Percentiles rank a stretch among this genome's conserved stretches.
These are phyloP conservation scores for Ichneumon xanthorius DNA, from an alignment of 2,888 invertebrate genomes.

Conservation along the genomic window DNA sequence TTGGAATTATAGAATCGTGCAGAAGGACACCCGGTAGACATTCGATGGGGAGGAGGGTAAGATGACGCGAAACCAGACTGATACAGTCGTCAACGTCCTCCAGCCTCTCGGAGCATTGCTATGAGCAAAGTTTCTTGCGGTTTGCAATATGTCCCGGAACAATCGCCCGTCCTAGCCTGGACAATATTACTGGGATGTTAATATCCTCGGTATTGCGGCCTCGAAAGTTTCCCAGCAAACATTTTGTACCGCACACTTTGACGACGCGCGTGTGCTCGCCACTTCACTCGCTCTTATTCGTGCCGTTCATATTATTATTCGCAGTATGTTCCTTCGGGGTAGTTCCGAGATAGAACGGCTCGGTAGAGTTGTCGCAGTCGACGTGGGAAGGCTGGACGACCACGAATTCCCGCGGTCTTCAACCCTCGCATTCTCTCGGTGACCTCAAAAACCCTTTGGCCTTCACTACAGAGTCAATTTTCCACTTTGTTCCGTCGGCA, in stretches of 20 bases:
- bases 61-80: slow-evolving; percentile 12
- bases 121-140: slow-evolving; percentile 84
- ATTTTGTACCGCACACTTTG: slow-evolving; percentile 60
- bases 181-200: slow-evolving; percentile 83
- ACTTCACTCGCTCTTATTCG: slow-evolving; percentile 35
- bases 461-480: slow-evolving; percentile 69
- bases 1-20: not conserved
- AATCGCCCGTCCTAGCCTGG: slow-evolving; percentile 72
- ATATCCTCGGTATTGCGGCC: slow-evolving; percentile 79
- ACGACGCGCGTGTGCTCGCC: slow-evolving; percentile 42
- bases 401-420: slow-evolving; percentile 58
- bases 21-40: slow-evolving; percentile 11
- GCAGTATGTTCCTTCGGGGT: slow-evolving; percentile 61
- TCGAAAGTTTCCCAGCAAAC: slow-evolving; percentile 75
- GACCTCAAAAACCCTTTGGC: slow-evolving; percentile 76
- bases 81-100: slow-evolving; percentile 11
- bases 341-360: not conserved
- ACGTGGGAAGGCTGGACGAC: slow-evolving; percentile 28
- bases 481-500: slow-evolving; percentile 69
- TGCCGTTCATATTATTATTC: slow-evolving; percentile 46
- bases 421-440: slow-evolving; percentile 73
- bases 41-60: slow-evolving; percentile 14
- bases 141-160: slow-evolving; percentile 76
- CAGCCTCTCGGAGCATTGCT: slow-evolving; percentile 65
- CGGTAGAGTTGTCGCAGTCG: not conserved